phyloP scores from a whole-genome alignment of 2,797 vertebrate genomes.

The Argentina silus region DNA sequence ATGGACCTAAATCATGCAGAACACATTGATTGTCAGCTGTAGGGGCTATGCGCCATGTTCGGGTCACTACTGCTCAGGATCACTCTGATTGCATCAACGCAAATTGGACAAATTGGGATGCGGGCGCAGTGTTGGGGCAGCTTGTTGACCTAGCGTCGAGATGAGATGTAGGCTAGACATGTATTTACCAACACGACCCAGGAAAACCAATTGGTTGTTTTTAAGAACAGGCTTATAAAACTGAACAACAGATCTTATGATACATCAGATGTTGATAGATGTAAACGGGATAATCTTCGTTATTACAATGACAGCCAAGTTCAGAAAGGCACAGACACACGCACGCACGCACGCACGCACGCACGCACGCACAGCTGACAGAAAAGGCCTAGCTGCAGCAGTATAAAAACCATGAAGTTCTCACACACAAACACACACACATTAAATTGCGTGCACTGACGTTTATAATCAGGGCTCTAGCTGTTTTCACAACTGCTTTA shows the following conservation, averaged over 20 bases:
- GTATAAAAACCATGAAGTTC: not conserved
- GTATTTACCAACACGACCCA: not conserved
- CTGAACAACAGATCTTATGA: not conserved
- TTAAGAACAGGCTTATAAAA: not conserved
- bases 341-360: slow-evolving; percentile 4
- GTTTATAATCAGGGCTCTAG: not conserved
- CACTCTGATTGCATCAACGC: slow-evolving; percentile 25
- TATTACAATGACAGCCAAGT: not conserved
- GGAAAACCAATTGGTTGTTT: not conserved
- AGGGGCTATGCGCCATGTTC: slow-evolving; percentile 18
- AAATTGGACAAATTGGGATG: slow-evolving; percentile 37
- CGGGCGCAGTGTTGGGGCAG: not conserved
- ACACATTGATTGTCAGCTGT: slow-evolving; percentile 38
- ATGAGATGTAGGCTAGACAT: not conserved
- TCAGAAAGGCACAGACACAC: not conserved
- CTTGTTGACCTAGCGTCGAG: not conserved
- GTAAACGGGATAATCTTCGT: not conserved
- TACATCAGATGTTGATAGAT: not conserved
- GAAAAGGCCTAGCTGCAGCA: not conserved
- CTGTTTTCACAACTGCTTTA: not conserved
- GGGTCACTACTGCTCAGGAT: slow-evolving; percentile 16
- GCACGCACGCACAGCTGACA: not conserved
- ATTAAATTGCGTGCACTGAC: no score
- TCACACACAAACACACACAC: not conserved
- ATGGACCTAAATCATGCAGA: slow-evolving; percentile 27